Evolutionary conservation across 1,140 invertebrate species (phyloP), one percentile per base, ranked within the genome.

Genomic region (Doryteuthis pealeii): DNA sequence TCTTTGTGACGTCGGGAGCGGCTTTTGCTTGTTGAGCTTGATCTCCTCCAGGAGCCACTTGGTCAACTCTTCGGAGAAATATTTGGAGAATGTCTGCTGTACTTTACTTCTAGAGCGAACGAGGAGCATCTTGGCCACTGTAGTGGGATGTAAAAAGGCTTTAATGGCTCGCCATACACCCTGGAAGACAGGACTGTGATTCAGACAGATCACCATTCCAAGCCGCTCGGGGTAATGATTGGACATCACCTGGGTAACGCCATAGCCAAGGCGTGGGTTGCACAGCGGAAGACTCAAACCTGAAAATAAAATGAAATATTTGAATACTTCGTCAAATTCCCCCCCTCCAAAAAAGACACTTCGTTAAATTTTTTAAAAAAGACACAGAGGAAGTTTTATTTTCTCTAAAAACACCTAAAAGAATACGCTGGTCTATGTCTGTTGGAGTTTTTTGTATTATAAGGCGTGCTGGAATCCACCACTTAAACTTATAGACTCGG

Each of bases 221-320:
- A 88, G 82, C 2, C 84, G 76, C 78, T 88, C 87, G 26, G 87
- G 87, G 73, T 88, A 88, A 73, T 85, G 84, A 69, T 82, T 84
- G 6, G 80, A 76, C 67, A 87, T 74, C 0, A 83, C 69, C 65
- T 84, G 84, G 12, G 83, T 80, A 14, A 85, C 81, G 18, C 79
- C 81, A 71, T 82, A 83, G 8, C 84, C 87, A n/a, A 87, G 73
- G 71, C 79, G 81, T 2, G 87, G 87, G 75, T 87, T 88, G 74
- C 85, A 87, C 2, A 80, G 69, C 28, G 80, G 77, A n/a, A 88
- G 68, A 4, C 84, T 84, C 82, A 88, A 86, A 35, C 85, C 87
- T 88, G 74, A 28, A 78, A 76, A 12, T 40, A 67, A 74, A 76
- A 35, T 28, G 71, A 6, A n/a, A 62, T 62, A 54, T 54, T 54